Percentiles rank a stretch among this genome's conserved stretches.
phyloP scores from a whole-genome alignment of 2,888 invertebrate species.

The Eucera pruinosa region DNA sequence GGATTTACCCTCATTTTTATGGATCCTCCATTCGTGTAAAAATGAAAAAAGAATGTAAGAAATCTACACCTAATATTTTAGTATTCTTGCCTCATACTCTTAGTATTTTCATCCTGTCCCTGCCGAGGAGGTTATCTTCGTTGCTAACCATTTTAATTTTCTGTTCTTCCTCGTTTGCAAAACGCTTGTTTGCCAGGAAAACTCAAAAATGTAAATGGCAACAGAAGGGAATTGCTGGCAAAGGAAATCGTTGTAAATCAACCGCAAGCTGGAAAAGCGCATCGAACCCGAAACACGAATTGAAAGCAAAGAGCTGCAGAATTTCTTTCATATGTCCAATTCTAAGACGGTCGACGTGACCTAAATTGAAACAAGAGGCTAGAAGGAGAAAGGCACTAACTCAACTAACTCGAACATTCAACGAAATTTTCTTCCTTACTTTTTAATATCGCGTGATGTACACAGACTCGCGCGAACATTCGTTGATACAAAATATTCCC shows the following conservation, averaged over 20 bases:
- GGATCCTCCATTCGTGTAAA: too few relatives aligned
- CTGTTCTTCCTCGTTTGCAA: background rate
- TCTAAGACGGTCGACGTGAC: conserved; percentile 24
- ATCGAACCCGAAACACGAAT: conserved; percentile 1
- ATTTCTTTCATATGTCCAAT: conserved; percentile 16
- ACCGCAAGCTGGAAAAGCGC: background rate
- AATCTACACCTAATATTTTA: too few relatives aligned
- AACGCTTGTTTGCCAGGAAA: background rate
- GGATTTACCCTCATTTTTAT: too few relatives aligned
- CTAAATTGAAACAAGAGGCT: conserved; percentile 25
- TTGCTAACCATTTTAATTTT: background rate
- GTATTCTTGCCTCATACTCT: too few relatives aligned
- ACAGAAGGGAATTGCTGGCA: background rate
- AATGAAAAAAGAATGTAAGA: too few relatives aligned
- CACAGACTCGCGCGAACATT: background rate
- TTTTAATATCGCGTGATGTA: conserved; percentile 44
- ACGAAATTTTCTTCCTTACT: conserved; percentile 33
- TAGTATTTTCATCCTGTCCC: too few relatives aligned
- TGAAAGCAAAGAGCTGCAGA: conserved; percentile 4
- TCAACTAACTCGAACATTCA: conserved; percentile 16
- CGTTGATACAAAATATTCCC: background rate
- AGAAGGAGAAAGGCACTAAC: background rate
- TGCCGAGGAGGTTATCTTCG: too few relatives aligned
- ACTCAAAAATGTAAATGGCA: background rate
- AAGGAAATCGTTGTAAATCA: background rate